Base-by-base conservation (phyloP, 2,113 vertebrate species). In the Sorex fumeus region DNA sequence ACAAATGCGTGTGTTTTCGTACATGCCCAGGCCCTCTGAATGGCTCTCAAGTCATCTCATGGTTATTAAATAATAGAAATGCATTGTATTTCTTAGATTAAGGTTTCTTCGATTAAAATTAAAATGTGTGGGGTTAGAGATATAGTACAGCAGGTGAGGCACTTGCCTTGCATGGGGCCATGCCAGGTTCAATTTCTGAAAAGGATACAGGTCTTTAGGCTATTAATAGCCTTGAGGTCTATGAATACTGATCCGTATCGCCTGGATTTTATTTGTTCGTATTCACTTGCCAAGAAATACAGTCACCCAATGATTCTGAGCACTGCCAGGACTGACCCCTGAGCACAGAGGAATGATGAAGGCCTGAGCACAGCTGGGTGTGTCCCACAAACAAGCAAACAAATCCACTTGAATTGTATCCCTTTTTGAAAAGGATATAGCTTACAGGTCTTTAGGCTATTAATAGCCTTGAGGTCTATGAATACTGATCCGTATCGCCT, bases 41-140 rank as follows among this genome's bases (percentile, higher is more conserved):
- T 74, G 77, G 27, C 32, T 72, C 92, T 81, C 25, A 25, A 36
- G 23, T 32, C 30, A 71, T 83, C 7, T 32, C 32, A 30, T 60
- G 2, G 28, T 66, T 86, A 66, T 66, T 88, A 93, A 67, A 28
- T 32, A 76, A 34, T 71, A 71, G 27, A 84, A 92, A 85, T 86
- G 0, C 2, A 3, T 40, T 91, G 91, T 10, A 11, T 86, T 5
- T 83, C 89, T 88, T 27, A 27, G 13, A 25, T 87, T 43, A 78
- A 91, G 87, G 57, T 87, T 93, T 90, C 7, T 95, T 82, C 3
- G 40, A 40, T 40, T 7, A 40, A 40, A 40, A 7, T 40, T 40
- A 3, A 40, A 40, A 60, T 16, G 16, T 21, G 57, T 21, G 57
- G 21, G 19, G 57, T 21, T 21, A 5, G 57, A 23, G 18, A 60